Percentiles rank a stretch among this genome's conserved stretches.
phyloP scores from a whole-genome alignment of 1,140 invertebrate species.

The Orchesella cincta region DNA sequence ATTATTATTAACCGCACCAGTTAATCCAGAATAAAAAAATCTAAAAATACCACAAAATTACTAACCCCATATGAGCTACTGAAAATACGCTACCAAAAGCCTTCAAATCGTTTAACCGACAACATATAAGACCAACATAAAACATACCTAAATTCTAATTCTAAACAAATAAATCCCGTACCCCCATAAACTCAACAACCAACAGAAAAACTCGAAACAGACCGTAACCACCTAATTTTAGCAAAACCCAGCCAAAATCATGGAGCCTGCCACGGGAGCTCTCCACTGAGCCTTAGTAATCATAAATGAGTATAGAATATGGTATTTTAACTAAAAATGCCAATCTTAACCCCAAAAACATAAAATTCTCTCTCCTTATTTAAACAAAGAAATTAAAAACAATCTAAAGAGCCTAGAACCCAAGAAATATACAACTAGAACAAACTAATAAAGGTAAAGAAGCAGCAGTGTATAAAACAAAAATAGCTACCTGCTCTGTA shows the following conservation, averaged over 20 bases:
- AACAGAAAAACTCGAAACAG: slow-evolving; percentile 61
- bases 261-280: slow-evolving; percentile 68
- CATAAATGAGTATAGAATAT: slow-evolving; percentile 71
- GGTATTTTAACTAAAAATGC: slow-evolving; percentile 71
- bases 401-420: slow-evolving; percentile 55
- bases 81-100: slow-evolving; percentile 67
- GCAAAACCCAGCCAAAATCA: slow-evolving; percentile 70
- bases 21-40: slow-evolving; percentile 57
- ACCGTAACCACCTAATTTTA: slow-evolving; percentile 70
- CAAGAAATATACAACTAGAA: slow-evolving; percentile 60
- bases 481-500: slow-evolving; percentile 64
- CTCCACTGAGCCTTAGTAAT: slow-evolving; percentile 72
- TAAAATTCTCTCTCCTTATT: slow-evolving; percentile 52
- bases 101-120: slow-evolving; percentile 65
- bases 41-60: slow-evolving; percentile 60
- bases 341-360: slow-evolving; percentile 61
- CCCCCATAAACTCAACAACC: slow-evolving; percentile 56
- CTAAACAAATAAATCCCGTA: slow-evolving; percentile 59
- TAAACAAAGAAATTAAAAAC: slow-evolving; percentile 6
- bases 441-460: slow-evolving; percentile 64
- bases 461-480: slow-evolving; percentile 66
- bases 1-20: slow-evolving; percentile 63
- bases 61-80: slow-evolving; percentile 63
- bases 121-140: slow-evolving; percentile 64
- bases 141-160: slow-evolving; percentile 62